Evolutionary conservation across 2,797 vertebrate genomes (phyloP), one percentile per base, ranked within the genome.

Genomic region (Silurus lanzhouensis): DNA sequence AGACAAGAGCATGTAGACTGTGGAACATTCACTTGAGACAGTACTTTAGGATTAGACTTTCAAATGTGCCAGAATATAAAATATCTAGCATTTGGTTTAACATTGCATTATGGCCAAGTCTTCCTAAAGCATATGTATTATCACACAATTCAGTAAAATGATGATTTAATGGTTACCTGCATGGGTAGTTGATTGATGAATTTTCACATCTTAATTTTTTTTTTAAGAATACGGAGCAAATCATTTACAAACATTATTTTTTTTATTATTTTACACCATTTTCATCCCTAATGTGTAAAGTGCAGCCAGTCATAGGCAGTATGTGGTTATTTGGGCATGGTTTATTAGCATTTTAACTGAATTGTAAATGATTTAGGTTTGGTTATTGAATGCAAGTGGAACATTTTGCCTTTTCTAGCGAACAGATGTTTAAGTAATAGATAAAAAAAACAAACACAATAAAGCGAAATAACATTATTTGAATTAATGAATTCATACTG

Each of bases 11-110:
- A 38, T 61, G 76, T 46, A 31, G 58, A 63, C 27, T 22, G 57
- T 61, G 58, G 76, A 44, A 78, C 77, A 79, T 79, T 79, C 77
- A 63, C 60, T 46, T 48, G 77, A 15, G 3, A 61, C 27, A 77
- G 55, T 13, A 60, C 61, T 81, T 82, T 80, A 78, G 85, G 78
- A 87, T 76, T 70, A 61, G 83, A 58, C 19, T 87, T 60, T 64
- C 44, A 74, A 82, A 85, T 84, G 85, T 87, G 84, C 27, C 87
- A 84, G 68, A 66, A 83, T 77, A 48, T 80, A 79, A 82, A 76
- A 75, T 75, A 74, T 44, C 63, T 20, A 48, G 85, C 89, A 88
- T 94, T 93, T 93, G 92, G 88, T 92, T 91, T 87, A 90, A 89
- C 89, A 91, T 89, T 91, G 78, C 87, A 83, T 77, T 66, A 52